Conservation (phyloP, 2,113 vertebrate genomes). For the Petaurus breviceps region DNA sequence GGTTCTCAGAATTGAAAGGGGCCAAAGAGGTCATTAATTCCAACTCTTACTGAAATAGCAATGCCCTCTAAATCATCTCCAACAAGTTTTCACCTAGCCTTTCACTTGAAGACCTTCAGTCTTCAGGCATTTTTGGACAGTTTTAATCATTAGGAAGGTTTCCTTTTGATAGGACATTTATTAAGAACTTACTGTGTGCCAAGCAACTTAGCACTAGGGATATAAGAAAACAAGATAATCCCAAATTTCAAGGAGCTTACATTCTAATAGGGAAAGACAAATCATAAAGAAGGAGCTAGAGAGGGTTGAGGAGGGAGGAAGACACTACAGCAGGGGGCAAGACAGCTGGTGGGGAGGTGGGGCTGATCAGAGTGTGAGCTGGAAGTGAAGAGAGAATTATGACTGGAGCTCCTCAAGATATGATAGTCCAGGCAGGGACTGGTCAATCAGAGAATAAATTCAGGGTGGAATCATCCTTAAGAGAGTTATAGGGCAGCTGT, state of each 20-base stretch:
- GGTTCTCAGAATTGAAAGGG: neutral
- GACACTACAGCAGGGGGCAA: too few species aligned
- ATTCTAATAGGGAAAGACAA: neutral
- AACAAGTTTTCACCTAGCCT: neutral
- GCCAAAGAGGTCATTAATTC: neutral
- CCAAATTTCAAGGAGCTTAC: neutral
- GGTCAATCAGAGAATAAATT: too few species aligned
- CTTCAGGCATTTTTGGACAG: neutral
- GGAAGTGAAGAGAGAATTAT: too few species aligned
- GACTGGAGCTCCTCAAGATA: too few species aligned
- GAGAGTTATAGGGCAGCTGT: too few species aligned
- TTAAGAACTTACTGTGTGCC: neutral
- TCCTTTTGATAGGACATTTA: neutral
- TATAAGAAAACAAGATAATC: neutral
- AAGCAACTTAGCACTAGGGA: neutral
- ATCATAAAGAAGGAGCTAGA: too few species aligned
- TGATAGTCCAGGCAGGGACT: too few species aligned
- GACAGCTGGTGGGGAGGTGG: too few species aligned
- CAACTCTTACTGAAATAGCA: neutral
- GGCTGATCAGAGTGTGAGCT: too few species aligned
- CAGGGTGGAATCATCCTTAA: too few species aligned
- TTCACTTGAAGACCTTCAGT: neutral
- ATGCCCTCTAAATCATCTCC: neutral
- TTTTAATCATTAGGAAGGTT: too few species aligned
- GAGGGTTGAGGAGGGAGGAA: too few species aligned